Evolutionary conservation across 2,113 vertebrate species (phyloP).

Genomic region (Geothlypis trichas): DNA sequence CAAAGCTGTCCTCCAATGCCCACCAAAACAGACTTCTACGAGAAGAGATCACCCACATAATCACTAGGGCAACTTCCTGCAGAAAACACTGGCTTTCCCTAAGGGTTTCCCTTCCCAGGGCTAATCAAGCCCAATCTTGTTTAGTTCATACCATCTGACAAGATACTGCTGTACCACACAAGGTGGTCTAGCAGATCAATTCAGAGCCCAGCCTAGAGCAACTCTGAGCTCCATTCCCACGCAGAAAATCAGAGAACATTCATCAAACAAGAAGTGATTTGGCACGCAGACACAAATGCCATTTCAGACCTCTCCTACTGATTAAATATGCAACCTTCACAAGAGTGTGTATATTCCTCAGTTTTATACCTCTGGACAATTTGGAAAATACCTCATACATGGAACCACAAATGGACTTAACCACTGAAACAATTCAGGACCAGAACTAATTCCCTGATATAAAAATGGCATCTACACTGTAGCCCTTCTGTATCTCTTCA

Average conservation of each 20-base stretch:
- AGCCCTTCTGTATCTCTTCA: neutral
- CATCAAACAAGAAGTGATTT: neutral
- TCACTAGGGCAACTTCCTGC: neutral
- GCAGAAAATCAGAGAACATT: neutral
- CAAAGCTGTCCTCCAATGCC: neutral
- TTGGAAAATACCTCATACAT: neutral
- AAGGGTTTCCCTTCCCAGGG: neutral
- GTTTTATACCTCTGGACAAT: neutral
- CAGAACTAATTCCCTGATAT: neutral
- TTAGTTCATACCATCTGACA: neutral
- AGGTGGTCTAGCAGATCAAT: neutral
- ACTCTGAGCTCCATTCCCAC: neutral
- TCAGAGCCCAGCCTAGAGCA: neutral
- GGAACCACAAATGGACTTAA: neutral
- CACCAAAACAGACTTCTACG: neutral
- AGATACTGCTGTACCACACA: neutral
- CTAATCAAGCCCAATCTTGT: neutral
- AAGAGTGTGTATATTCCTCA: neutral
- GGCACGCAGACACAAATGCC: neutral
- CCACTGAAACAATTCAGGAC: neutral
- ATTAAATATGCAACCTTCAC: neutral
- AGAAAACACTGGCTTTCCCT: neutral
- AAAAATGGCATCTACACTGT: neutral
- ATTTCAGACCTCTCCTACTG: neutral
- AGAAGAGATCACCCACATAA: neutral